Evolutionary conservation across 2,113 vertebrate genomes (phyloP).

Genomic region (Desmodus rotundus): DNA sequence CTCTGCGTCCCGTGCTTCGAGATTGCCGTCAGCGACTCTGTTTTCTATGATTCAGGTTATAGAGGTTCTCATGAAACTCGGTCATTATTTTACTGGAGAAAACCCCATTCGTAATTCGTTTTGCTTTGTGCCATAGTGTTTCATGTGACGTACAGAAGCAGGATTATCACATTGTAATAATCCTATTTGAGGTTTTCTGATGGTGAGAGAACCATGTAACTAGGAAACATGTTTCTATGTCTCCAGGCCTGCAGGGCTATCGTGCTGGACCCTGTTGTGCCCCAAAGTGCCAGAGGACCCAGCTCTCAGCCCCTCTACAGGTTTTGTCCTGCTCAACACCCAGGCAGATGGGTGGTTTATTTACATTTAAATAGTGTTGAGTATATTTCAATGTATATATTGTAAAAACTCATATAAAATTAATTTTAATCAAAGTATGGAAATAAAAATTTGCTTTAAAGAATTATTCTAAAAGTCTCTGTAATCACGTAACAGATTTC

Average conservation of each 20-base stretch:
- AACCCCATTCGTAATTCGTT: neutral
- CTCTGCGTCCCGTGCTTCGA: no score
- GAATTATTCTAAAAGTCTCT: neutral
- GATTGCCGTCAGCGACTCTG: neutral
- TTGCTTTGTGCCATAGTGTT: neutral
- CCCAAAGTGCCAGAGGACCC: rapidly evolving
- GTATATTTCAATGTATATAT: neutral
- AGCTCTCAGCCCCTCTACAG: neutral
- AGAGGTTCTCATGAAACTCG: neutral
- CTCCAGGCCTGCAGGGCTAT: neutral
- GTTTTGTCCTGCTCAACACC: neutral
- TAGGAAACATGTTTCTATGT: neutral
- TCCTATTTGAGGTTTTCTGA: neutral
- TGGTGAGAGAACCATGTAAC: neutral
- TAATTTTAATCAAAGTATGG: neutral
- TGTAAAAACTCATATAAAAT: neutral
- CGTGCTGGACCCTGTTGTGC: neutral
- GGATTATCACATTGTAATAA: neutral
- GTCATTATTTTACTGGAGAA: neutral
- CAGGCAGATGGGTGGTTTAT: neutral
- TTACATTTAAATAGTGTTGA: neutral
- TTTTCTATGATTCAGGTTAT: neutral
- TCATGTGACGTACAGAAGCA: neutral
- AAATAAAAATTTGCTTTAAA: neutral
- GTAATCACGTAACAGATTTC: neutral